phyloP scores from a whole-genome alignment of 1,140 invertebrate species.

The Diorhabda carinulata region DNA sequence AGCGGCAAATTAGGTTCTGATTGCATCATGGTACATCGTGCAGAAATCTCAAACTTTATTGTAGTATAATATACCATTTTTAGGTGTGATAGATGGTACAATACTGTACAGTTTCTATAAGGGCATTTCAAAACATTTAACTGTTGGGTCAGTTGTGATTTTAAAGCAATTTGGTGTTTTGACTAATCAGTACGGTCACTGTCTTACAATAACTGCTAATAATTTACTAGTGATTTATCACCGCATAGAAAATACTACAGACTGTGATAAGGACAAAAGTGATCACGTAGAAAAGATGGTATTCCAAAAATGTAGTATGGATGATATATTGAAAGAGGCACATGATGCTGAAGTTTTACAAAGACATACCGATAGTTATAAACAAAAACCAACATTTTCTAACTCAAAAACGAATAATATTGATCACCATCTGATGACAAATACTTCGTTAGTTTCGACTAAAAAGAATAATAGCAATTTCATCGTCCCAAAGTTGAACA shows the following conservation, averaged over 20 bases:
- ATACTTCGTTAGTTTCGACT: too few relatives aligned
- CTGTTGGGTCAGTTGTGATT: slow-evolving; percentile 27
- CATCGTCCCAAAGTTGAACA: too few relatives aligned
- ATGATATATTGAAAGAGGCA: slow-evolving; percentile 18
- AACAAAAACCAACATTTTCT: too few relatives aligned
- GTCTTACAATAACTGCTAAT: slow-evolving; percentile 27
- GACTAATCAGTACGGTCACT: slow-evolving; percentile 24
- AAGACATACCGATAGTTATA: background rate
- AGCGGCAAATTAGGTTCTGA: too few relatives aligned
- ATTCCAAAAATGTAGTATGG: slow-evolving; percentile 12
- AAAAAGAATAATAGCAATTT: too few relatives aligned
- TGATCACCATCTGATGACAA: too few relatives aligned
- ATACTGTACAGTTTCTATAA: slow-evolving; percentile 28
- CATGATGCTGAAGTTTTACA: background rate
- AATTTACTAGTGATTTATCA: slow-evolving; percentile 28
- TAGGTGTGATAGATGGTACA: slow-evolving; percentile 29
- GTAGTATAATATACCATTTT: slow-evolving; percentile 5
- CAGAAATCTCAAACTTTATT: too few relatives aligned
- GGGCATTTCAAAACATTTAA: slow-evolving; percentile 18
- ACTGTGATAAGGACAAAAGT: background rate
- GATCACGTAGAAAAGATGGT: slow-evolving; percentile 17
- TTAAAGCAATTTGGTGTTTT: slow-evolving; percentile 27
- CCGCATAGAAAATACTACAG: background rate
- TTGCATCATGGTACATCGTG: too few relatives aligned
- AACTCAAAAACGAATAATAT: too few relatives aligned